These are phyloP conservation scores for Saccostrea glomerata DNA, from an alignment of 1,140 invertebrate genomes.

Conservation along the genomic window DNA sequence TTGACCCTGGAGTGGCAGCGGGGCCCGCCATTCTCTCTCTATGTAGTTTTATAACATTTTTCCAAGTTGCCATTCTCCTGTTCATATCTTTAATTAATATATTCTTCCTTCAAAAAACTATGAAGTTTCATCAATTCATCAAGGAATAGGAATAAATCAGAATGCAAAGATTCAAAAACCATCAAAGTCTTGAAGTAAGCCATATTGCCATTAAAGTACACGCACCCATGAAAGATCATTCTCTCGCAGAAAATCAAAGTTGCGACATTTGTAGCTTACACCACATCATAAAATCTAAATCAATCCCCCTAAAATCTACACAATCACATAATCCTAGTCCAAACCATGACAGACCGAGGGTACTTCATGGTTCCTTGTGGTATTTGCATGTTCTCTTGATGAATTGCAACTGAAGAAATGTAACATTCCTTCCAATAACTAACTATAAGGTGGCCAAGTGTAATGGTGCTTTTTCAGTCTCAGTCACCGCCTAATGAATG, in stretches of 20 bases:
- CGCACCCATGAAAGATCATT: background rate
- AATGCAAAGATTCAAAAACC: background rate
- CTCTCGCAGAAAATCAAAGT: background rate
- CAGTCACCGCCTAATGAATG: slow-evolving; percentile 4
- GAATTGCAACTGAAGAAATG: background rate
- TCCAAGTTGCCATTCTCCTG: background rate
- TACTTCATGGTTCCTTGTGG: background rate
- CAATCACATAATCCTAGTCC: background rate
- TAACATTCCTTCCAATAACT: background rate
- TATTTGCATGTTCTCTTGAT: background rate
- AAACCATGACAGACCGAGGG: background rate
- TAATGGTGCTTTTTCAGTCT: slow-evolving; percentile 10
- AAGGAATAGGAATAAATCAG: background rate
- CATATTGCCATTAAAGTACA: background rate
- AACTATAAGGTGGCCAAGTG: background rate
- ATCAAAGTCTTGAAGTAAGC: background rate
- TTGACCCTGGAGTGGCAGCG: background rate
- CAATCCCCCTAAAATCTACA: too few species aligned
- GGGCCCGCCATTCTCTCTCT: background rate
- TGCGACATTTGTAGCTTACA: background rate
- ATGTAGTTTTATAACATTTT: background rate
- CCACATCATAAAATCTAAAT: too few species aligned
- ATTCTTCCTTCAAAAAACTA: background rate
- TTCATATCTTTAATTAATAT: background rate
- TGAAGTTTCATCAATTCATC: background rate